Conservation (phyloP, 2,888 invertebrate species). For the Scaeva pyrastri region DNA sequence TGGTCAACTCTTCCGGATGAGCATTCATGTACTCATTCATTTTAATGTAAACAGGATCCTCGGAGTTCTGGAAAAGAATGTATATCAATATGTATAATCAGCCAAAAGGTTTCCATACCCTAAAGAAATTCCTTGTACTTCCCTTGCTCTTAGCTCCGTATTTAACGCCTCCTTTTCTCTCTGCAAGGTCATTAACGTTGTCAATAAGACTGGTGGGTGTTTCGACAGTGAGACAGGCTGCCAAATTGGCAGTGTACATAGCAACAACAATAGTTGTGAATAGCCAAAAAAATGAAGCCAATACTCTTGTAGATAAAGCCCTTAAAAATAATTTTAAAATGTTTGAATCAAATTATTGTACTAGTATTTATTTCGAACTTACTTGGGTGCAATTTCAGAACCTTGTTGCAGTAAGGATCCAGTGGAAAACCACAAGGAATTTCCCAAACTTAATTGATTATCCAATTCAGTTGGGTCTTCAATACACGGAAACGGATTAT, state of each 20-base stretch:
- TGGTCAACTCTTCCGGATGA: conserved; percentile 85
- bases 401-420: conserved; percentile 95
- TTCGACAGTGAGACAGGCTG: conserved; percentile 94
- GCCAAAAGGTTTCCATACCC: conserved; percentile 85
- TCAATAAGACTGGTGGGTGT: conserved; percentile 88
- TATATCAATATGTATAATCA: not conserved
- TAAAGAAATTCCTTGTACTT: conserved; percentile 94
- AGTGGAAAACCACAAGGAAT: conserved; percentile 95
- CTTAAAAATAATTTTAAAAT: conserved; percentile 83
- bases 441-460: conserved; percentile 92
- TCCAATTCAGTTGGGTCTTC: conserved; percentile 92
- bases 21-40: conserved; percentile 92
- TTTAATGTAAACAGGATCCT: conserved; percentile 89
- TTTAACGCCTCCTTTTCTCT: conserved; percentile 89
- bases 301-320: conserved; percentile 93
- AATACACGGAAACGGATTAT: conserved; percentile 93
- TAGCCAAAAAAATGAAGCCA: conserved; percentile 95
- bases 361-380: conserved; percentile 79
- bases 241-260: conserved; percentile 95
- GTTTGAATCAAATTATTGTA: conserved; percentile 70
- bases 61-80: conserved; percentile 86
- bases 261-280: conserved; percentile 91
- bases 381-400: conserved; percentile 94
- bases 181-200: conserved; percentile 92
- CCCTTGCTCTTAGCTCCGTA: conserved; percentile 94